Base-by-base conservation (phyloP, 2,888 invertebrate genomes). In the Megastigmus dorsalis region DNA sequence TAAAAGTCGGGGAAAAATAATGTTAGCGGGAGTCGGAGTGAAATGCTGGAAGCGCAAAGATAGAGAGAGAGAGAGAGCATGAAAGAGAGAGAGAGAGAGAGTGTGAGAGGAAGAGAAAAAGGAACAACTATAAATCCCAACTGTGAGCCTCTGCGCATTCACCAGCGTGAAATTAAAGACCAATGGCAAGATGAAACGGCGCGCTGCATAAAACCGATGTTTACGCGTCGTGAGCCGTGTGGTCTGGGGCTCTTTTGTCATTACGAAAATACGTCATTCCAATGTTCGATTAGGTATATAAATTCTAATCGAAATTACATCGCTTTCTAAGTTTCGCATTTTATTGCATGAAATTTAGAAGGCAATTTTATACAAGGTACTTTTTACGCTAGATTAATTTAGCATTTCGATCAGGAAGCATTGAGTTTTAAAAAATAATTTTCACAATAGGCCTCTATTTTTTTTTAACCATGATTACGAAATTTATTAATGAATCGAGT, bases 161-260 rank as follows among this genome's bases (percentile, higher is more conserved):
- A 80, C 76, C 76, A 80, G 80, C 84, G 83, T 84, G 83, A 83
- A 84, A 84, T 83, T 82, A 84, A 83, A 82, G 77, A 69, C 76
- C 76, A 69, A 81, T 80, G 79, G 79, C 74, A 65, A 80, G 78
- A 77, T 76, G 79, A 77, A n/a, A 69, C 67, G 75, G 65, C 59
- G 65, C 59, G 69, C 48, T 75, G 78, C 76, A 78, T 77, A 80
- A 67, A 72, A 55, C 30, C 67, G 75, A 66, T 67, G 57, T 67
- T 69, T 71, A 71, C 33, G 63, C 62, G 60, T 55, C 66, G 13
- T 20, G 65, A 23, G 28, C 3, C 3, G 30, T 30, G 45, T 23
- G 10, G 15, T 13, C 38, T 20, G 13, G n/a, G n/a, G 7, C 28
- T 63, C 57, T 41, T 63, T 38, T 52, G 69, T 69, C 74, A 50